phyloP scores from a whole-genome alignment of 2,797 vertebrate genomes.

The Novumbra hubbsi region DNA sequence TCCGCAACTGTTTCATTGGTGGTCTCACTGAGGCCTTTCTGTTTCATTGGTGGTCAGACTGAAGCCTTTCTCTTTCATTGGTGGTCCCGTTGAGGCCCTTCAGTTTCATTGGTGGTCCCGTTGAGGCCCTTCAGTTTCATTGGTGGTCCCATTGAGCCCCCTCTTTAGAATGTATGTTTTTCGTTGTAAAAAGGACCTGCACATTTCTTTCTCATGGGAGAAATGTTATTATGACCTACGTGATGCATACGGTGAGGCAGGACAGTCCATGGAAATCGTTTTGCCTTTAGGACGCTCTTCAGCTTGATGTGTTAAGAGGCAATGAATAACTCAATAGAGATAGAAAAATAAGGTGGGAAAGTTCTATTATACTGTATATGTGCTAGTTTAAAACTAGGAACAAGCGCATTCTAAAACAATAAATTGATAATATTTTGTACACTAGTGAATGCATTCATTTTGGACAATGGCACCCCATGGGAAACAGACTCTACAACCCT shows the following conservation, averaged over 20 bases:
- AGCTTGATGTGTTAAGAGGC: neutral
- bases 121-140: too few species aligned
- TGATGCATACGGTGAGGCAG: neutral
- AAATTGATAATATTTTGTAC: too few species aligned
- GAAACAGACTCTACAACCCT: too few species aligned
- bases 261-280: neutral
- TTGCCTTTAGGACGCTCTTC: neutral
- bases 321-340: neutral
- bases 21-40: neutral
- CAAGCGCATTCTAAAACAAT: too few species aligned
- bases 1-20: conserved; percentile 1
- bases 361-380: neutral
- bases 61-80: too few species aligned
- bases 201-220: neutral
- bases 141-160: neutral
- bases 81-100: too few species aligned
- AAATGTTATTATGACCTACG: neutral
- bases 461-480: too few species aligned
- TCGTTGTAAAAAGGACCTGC: neutral
- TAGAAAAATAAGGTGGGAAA: neutral
- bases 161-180: neutral
- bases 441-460: too few species aligned
- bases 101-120: too few species aligned
- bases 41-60: too few species aligned
- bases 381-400: too few species aligned